A percentile compares a stretch with the other conserved stretches of the same genome.
These are phyloP conservation scores for Ischnus inquisitorius DNA, from an alignment of 2,888 invertebrate species.

Conservation along the genomic window DNA sequence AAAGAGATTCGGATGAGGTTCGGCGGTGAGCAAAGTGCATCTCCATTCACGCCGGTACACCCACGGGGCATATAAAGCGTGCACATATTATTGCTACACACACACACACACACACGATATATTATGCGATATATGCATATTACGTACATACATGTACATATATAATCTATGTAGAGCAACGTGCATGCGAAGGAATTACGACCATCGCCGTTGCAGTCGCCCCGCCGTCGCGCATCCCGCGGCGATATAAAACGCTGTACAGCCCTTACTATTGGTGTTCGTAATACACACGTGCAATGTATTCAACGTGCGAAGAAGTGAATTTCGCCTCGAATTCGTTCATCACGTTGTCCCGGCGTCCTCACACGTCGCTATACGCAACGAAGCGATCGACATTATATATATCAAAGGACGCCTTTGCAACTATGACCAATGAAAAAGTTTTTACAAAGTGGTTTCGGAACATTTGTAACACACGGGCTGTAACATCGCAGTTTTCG, in stretches of 20 bases:
- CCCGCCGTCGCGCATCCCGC: slow-evolving; percentile 23
- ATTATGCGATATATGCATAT: slow-evolving; percentile 16
- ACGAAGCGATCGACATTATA: too few species aligned
- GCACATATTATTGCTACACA: slow-evolving; percentile 39
- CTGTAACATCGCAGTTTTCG: too few species aligned
- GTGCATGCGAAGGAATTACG: slow-evolving; percentile 37
- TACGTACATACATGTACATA: not conserved
- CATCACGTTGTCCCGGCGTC: slow-evolving; percentile 21
- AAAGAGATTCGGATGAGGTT: slow-evolving; percentile 64
- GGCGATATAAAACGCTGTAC: slow-evolving; percentile 32
- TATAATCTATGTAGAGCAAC: slow-evolving; percentile 12
- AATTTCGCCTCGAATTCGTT: slow-evolving; percentile 34
- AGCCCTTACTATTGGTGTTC: slow-evolving; percentile 38
- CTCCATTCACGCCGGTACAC: slow-evolving; percentile 55
- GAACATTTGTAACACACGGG: too few species aligned
- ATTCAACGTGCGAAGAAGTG: not conserved
- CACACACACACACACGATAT: slow-evolving; percentile 17
- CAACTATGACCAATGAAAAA: too few species aligned
- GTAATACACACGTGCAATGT: slow-evolving; percentile 10
- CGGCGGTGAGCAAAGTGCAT: slow-evolving; percentile 60
- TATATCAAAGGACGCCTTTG: too few species aligned
- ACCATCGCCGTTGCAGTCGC: slow-evolving; percentile 27
- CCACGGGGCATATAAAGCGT: slow-evolving; percentile 49
- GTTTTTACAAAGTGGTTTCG: too few species aligned
- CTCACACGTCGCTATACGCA: not conserved